A percentile compares a stretch with the other conserved stretches of the same genome.
phyloP scores from a whole-genome alignment of 2,113 vertebrate species.

The Leucosticte australis region DNA sequence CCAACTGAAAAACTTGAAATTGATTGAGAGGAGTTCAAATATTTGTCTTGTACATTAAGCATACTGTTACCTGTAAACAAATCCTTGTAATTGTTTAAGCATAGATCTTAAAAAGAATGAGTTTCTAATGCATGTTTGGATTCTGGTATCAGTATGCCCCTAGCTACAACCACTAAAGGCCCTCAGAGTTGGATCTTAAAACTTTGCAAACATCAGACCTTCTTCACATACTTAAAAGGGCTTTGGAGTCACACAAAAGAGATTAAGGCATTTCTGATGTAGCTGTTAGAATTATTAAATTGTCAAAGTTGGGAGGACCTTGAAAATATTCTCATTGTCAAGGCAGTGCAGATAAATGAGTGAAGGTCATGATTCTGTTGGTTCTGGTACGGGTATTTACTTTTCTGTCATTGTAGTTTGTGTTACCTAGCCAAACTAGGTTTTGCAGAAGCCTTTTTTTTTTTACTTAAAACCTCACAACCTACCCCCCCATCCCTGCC shows the following conservation, averaged over 20 bases:
- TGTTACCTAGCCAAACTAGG: background rate
- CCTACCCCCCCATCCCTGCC: fast-evolving
- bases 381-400: background rate
- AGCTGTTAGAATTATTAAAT: background rate
- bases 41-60: background rate
- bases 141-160: background rate
- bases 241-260: background rate
- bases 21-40: background rate
- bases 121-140: background rate
- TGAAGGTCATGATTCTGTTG: background rate
- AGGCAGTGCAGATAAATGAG: background rate
- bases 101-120: background rate
- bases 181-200: background rate
- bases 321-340: background rate
- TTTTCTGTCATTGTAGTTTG: background rate
- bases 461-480: background rate
- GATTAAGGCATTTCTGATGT: background rate
- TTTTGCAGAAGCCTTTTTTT: background rate
- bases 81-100: background rate
- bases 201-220: background rate
- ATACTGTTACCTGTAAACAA: background rate
- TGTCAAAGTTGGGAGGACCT: background rate
- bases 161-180: background rate
- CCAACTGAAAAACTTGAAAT: background rate
- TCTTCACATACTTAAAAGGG: background rate